These are phyloP conservation scores for Sarotherodon lohbergeri DNA, from an alignment of 2,113 vertebrate species.

Conservation along the genomic window DNA sequence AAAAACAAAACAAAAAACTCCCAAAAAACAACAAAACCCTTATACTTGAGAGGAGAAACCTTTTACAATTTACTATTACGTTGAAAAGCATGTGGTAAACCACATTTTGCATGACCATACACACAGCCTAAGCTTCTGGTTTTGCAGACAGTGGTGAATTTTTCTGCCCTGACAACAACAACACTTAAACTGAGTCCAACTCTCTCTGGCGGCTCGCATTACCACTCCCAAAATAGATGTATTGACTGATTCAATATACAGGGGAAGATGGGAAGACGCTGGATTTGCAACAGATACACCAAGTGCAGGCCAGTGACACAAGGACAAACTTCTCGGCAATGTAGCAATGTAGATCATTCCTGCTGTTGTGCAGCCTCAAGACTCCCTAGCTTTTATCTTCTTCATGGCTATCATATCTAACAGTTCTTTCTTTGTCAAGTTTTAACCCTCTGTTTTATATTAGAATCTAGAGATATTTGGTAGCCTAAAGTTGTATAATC, in stretches of 20 bases:
- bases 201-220: not conserved
- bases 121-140: not conserved
- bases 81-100: not conserved
- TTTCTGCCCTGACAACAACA: not conserved
- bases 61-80: not conserved
- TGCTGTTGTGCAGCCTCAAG: not conserved
- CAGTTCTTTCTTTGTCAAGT: not conserved
- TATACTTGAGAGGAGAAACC: not conserved
- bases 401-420: not conserved
- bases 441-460: not conserved
- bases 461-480: not conserved
- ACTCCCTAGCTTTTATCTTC: not conserved
- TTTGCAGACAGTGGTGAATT: not conserved
- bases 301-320: slow-evolving; percentile 5
- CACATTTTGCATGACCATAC: not conserved
- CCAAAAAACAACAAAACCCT: not conserved
- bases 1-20: not conserved
- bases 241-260: slow-evolving; percentile 16
- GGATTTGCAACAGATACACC: not conserved
- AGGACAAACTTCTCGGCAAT: not conserved
- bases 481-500: not conserved
- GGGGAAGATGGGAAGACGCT: not conserved
- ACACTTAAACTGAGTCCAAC: not conserved
- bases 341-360: not conserved
- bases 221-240: slow-evolving; percentile 18